Evolutionary conservation across 2,113 vertebrate species (phyloP), one percentile per base, ranked within the genome.

Genomic region (Barbus barbus): DNA sequence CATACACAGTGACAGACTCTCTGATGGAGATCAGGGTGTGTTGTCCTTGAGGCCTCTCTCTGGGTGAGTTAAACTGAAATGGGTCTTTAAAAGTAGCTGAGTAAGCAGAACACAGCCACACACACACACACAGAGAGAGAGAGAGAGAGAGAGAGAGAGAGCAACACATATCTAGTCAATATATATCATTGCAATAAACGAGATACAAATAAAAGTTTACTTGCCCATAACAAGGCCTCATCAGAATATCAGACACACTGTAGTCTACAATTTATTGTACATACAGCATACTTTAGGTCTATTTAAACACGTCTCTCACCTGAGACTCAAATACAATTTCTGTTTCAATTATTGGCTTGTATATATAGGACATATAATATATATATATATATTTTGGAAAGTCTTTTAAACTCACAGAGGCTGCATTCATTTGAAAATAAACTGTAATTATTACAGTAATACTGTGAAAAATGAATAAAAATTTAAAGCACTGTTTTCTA

Each of bases 1-100:
- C 12, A 78, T 33, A 24, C 12, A n/a, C 78, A 51, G 41, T 65
- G 61, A 81, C 38, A 67, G 60, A 31, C 9, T 65, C 41, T 67
- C 18, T 67, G 41, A 67, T 81, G 41, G 36, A 63, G 53, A 61
- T 63, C 11, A 38, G 11, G 9, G 28, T 38, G 77, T 41, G 24
- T 65, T 80, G 78, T 65, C 78, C 78, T 80, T 80, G 58, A 80
- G 38, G 60, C 24, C 26, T 16, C 60, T 46, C 78, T 80, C 36
- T 26, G 5, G 78, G 60, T 80, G 78, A 80, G 78, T 80, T 65
- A 46, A 65, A 80, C 58, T 65, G 38, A 80, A 80, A 80, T 65
- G 24, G 38, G 78, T 80, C 78, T 80, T 80, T 80, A 80, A 80
- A 80, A 65, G 22, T 31, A 48, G 78, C 78, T 48, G 78, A 65